Percentiles rank a stretch among this genome's conserved stretches.
phyloP scores from a whole-genome alignment of 2,797 vertebrate species.

The Helarctos malayanus region DNA sequence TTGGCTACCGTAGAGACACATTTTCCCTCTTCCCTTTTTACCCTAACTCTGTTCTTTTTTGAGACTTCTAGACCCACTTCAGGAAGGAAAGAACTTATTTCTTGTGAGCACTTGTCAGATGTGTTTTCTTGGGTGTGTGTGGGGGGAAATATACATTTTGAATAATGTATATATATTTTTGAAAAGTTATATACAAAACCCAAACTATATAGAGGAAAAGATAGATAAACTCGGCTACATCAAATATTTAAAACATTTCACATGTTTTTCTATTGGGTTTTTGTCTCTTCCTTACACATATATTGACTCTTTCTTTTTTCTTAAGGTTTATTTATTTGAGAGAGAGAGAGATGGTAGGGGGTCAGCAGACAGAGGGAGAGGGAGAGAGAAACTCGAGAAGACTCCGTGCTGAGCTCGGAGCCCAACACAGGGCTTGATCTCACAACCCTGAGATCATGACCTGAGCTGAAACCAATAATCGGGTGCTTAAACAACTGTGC shows the following conservation, averaged over 20 bases:
- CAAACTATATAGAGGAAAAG: background rate
- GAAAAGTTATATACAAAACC: slow-evolving; percentile 5
- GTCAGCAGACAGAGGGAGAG: background rate
- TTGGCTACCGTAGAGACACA: slow-evolving; percentile 72
- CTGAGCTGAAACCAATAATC: background rate
- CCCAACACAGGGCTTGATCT: background rate
- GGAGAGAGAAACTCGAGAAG: background rate
- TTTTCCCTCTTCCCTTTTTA: background rate
- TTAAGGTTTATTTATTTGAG: background rate
- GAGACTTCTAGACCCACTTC: slow-evolving; percentile 40
- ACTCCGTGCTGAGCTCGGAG: background rate
- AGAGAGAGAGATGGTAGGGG: background rate
- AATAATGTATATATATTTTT: background rate
- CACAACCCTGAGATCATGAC: background rate
- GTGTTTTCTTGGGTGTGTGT: background rate
- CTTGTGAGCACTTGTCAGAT: slow-evolving; percentile 50
- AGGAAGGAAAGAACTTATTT: slow-evolving; percentile 34
- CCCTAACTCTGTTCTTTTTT: background rate
- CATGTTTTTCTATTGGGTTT: background rate
- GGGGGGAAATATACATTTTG: slow-evolving; percentile 18
- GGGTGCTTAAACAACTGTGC: background rate
- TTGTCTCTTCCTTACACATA: background rate
- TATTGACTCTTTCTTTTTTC: slow-evolving; percentile 1
- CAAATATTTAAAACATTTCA: background rate
- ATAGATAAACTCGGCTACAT: background rate